Conservation (phyloP, 2,113 vertebrate species). For the Macaca nemestrina region DNA sequence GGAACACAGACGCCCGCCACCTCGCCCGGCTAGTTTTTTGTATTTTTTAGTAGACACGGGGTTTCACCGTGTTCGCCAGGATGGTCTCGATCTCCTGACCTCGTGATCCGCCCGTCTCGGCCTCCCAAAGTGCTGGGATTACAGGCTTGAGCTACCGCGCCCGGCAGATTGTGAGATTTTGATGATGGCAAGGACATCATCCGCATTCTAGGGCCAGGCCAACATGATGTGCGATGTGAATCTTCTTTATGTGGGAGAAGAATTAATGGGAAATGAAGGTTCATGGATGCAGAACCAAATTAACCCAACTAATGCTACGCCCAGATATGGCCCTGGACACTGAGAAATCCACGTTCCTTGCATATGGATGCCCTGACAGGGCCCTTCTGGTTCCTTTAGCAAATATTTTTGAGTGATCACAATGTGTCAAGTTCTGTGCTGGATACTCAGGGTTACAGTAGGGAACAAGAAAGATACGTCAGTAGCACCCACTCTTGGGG, state of each 20-base stretch:
- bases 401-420: background rate
- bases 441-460: background rate
- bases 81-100: too few species aligned
- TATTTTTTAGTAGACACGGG: too few species aligned
- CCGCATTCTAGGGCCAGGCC: background rate
- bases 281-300: background rate
- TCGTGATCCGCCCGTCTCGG: too few species aligned
- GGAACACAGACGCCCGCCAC: too few species aligned
- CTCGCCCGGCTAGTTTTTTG: too few species aligned
- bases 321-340: background rate
- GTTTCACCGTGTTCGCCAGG: too few species aligned
- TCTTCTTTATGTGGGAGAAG: background rate
- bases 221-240: background rate
- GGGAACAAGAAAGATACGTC: background rate
- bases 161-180: background rate
- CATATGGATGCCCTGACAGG: too few species aligned
- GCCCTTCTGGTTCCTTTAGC: background rate
- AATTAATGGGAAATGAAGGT: background rate
- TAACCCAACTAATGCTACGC: background rate
- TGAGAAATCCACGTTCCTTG: background rate
- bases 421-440: background rate
- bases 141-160: too few species aligned
- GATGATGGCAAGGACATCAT: background rate
- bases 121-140: too few species aligned
- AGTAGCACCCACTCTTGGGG: background rate